Evolutionary conservation across 2,797 vertebrate genomes (phyloP).

Genomic region (Morelia viridis): DNA sequence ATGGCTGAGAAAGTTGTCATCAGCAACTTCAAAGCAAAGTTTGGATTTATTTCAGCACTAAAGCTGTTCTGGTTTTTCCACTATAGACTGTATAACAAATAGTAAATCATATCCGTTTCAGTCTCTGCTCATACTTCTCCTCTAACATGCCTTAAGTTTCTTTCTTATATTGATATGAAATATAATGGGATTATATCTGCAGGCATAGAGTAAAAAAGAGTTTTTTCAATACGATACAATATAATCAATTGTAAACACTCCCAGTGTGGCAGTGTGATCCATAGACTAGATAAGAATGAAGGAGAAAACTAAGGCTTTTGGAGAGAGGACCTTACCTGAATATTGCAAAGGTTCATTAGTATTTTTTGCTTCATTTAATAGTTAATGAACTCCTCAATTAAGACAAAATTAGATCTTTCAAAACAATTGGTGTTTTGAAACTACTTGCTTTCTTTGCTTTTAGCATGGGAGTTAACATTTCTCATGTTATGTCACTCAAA

Average conservation of each 20-base stretch:
- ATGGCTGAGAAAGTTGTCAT: not conserved
- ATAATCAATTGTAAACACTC: not conserved
- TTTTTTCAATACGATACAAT: not conserved
- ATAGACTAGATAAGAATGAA: not conserved
- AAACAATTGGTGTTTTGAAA: constrained; percentile 30
- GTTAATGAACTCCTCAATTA: constrained; percentile 33
- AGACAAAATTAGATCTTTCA: constrained; percentile 2
- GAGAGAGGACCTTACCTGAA: not conserved
- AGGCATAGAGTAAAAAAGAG: not conserved
- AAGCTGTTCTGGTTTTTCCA: not conserved
- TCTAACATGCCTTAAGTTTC: not conserved
- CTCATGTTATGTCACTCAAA: not conserved
- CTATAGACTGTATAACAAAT: not conserved
- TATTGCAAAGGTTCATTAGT: not conserved
- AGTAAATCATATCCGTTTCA: not conserved
- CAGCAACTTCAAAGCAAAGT: not conserved
- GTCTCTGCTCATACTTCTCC: not conserved
- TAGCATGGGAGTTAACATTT: not conserved
- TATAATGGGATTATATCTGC: not conserved
- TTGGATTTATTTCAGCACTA: not conserved
- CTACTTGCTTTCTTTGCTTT: not conserved
- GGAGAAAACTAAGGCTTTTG: not conserved
- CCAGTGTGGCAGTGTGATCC: not conserved
- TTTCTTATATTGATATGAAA: not conserved
- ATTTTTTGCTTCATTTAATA: constrained; percentile 35